Conservation (phyloP, 2,888 invertebrate species). For the Dendrolimus houi region DNA sequence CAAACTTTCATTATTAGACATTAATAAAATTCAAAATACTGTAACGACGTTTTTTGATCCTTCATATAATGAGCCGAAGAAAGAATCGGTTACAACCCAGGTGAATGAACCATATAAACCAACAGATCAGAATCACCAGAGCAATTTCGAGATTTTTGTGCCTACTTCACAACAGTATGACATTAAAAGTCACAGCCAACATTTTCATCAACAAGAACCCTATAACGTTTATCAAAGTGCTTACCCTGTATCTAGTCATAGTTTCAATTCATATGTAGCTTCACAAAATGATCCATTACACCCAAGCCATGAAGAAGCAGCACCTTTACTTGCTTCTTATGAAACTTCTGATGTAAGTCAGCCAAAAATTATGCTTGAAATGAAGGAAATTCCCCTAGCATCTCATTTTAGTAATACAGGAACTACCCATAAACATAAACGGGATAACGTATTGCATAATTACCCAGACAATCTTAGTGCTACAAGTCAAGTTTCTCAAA, state of each 20-base stretch:
- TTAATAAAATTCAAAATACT: slow-evolving; percentile 63
- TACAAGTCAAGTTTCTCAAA: neutral
- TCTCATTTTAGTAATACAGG: neutral
- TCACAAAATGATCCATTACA: slow-evolving; percentile 5
- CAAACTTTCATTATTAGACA: slow-evolving; percentile 58
- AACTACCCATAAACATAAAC: neutral
- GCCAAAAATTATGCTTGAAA: neutral
- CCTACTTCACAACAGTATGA: slow-evolving; percentile 21
- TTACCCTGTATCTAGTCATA: slow-evolving; percentile 15
- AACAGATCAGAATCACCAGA: slow-evolving; percentile 17
- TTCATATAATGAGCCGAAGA: slow-evolving; percentile 42
- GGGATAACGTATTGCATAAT: neutral
- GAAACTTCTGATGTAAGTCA: neutral
- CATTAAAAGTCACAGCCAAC: slow-evolving; percentile 8
- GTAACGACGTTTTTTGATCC: slow-evolving; percentile 70
- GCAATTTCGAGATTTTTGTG: slow-evolving; percentile 42
- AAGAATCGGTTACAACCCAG: slow-evolving; percentile 16
- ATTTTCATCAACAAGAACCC: slow-evolving; percentile 16
- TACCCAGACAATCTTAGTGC: neutral
- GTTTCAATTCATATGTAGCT: slow-evolving; percentile 5
- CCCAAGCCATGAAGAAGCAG: neutral
- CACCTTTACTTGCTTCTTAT: neutral
- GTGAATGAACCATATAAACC: slow-evolving; percentile 20
- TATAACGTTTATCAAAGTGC: slow-evolving; percentile 19
- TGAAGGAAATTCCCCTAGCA: neutral